Base-by-base conservation (phyloP, 2,797 vertebrate species). In the Muscicapa striata region DNA sequence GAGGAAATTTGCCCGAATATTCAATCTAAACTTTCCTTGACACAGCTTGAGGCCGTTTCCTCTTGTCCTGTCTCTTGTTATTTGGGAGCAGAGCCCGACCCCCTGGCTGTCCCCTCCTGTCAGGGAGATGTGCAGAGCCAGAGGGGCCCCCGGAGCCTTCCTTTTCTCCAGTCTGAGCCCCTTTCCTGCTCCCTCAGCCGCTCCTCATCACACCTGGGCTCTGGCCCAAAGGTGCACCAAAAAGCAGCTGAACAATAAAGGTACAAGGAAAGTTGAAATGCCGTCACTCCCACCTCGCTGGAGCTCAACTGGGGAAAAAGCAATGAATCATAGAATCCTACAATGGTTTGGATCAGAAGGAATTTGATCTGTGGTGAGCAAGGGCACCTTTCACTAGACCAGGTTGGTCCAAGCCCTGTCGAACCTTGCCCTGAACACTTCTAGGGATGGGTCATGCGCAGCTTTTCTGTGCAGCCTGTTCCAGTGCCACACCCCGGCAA, bases 221-320 rank as follows among this genome's bases (percentile, higher is more conserved):
- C 20, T 4, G 5, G 59, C 19, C 29, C 52, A 46, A 54, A 52
- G 11, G 26, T 14, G 30, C 45, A 40, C 67, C 41, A 11, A 46
- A 84, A 84, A 70, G 76, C 61, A 13, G 30, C 27, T 15, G 3
- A 58, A 41, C 27, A 5, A 10, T 4, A 23, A 89, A 76, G 13
- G 34, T 26, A 38, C 10, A 14, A 72, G n/a, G 61, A 69, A 49
- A 82, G 41, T 15, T 4, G 0, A 26, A 38, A 68, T 34, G 55
- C 46, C 51, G 4, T 48, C 32, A 68, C 10, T 89, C 96, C 95
- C 93, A 98, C 96, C 96, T 97, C 84, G 94, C 14, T 57, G 64
- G 32, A 98, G 97, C 83, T 98, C 97, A 89, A 97, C 83, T 38
- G 94, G 75, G 73, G 97, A 6, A 98, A 98, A 98, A 98, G 72